A percentile compares a stretch with the other conserved stretches of the same genome.
Evolutionary conservation across 2,888 invertebrate genomes (phyloP).

Genomic region (Ophioninae sp.): DNA sequence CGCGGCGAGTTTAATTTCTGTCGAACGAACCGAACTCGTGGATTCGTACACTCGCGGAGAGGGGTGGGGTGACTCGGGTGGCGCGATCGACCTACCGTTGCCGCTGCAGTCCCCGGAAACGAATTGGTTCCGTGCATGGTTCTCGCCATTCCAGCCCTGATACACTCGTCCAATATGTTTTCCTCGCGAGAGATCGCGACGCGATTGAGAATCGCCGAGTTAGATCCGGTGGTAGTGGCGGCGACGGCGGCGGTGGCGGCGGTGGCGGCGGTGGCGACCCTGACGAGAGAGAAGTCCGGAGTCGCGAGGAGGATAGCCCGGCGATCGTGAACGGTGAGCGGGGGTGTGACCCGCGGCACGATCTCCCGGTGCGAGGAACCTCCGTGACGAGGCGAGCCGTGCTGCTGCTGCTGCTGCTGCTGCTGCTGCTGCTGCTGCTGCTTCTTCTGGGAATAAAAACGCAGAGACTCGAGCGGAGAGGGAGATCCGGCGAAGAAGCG

Average conservation of each 20-base stretch:
- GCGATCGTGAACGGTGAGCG: neutral
- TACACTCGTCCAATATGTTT: conserved; percentile 86
- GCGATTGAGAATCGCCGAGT: conserved; percentile 9
- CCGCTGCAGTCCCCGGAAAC: conserved; percentile 13
- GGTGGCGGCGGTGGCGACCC: too few relatives aligned
- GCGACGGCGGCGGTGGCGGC: too few relatives aligned
- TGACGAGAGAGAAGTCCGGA: neutral
- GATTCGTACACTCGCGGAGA: too few relatives aligned
- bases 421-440: conserved; percentile 9
- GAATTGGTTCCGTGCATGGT: conserved; percentile 38
- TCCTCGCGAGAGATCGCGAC: conserved; percentile 78
- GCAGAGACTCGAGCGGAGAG: too few relatives aligned
- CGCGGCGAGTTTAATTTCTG: conserved; percentile 32
- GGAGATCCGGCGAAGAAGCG: too few relatives aligned
- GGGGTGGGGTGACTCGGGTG: neutral
- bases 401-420: conserved; percentile 8
- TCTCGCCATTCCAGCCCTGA: conserved; percentile 85
- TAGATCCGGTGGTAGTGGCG: too few relatives aligned
- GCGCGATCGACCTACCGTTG: conserved; percentile 40
- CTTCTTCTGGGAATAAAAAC: conserved; percentile 3
- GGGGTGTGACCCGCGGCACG: neutral
- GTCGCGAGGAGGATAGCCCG: neutral
- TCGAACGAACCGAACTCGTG: neutral
- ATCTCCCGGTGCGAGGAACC: neutral
- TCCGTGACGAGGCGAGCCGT: conserved; percentile 15